These are phyloP conservation scores for Chiroxiphia lanceolata DNA, from an alignment of 2,797 vertebrate species.

Conservation along the genomic window DNA sequence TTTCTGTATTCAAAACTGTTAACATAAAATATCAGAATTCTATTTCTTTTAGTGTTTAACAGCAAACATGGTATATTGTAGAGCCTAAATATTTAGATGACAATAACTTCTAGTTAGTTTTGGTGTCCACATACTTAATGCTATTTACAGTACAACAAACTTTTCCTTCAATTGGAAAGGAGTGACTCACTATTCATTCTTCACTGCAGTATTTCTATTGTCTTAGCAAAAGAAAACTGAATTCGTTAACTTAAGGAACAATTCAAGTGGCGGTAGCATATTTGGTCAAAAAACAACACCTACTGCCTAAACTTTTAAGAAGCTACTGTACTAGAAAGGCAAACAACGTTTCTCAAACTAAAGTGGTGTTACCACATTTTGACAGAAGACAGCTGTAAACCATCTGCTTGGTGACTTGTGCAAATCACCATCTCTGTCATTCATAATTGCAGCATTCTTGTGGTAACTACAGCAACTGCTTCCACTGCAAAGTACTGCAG, in stretches of 20 bases:
- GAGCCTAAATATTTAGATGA: slow-evolving; percentile 61
- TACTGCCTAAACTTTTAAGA: slow-evolving; percentile 37
- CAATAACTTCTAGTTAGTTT: slow-evolving; percentile 57
- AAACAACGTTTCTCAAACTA: slow-evolving; percentile 44
- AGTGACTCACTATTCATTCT: slow-evolving; percentile 24
- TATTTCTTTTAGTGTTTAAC: slow-evolving; percentile 41
- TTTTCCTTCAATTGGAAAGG: slow-evolving; percentile 47
- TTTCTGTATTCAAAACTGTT: slow-evolving; percentile 45
- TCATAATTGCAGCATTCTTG: not conserved
- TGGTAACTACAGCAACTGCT: slow-evolving; percentile 18
- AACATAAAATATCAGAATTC: slow-evolving; percentile 42
- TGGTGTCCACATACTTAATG: slow-evolving; percentile 52
- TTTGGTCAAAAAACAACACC: slow-evolving; percentile 61
- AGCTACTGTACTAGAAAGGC: slow-evolving; percentile 42
- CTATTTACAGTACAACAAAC: slow-evolving; percentile 63
- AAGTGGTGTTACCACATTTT: not conserved
- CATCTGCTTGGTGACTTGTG: not conserved
- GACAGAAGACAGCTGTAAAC: not conserved
- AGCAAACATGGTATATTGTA: slow-evolving; percentile 55
- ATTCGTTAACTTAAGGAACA: not conserved
- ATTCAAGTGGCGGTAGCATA: slow-evolving; percentile 34
- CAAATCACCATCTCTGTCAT: not conserved
- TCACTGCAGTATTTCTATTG: slow-evolving; percentile 43
- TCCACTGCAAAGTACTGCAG: not conserved
- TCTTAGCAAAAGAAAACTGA: slow-evolving; percentile 22